phyloP scores from a whole-genome alignment of 2,888 invertebrate genomes.

The Neocrepidodera transversa region DNA sequence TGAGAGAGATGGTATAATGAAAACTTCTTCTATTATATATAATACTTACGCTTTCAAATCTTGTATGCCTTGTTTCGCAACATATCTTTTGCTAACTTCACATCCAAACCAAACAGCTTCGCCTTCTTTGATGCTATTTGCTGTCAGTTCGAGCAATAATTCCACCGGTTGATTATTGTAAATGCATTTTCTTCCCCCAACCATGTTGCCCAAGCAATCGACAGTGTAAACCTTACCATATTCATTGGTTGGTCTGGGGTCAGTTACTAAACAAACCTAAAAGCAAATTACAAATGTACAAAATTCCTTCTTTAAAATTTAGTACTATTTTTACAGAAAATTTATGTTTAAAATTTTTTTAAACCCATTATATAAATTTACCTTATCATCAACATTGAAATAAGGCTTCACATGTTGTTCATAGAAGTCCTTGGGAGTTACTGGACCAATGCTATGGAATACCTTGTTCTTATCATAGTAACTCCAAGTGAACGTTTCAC shows the following conservation, averaged over 20 bases:
- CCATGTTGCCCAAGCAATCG: slow-evolving; percentile 87
- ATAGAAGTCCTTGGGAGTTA: slow-evolving; percentile 83
- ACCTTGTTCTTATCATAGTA: slow-evolving; percentile 84
- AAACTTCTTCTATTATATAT: too few species aligned
- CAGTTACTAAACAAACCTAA: slow-evolving; percentile 85
- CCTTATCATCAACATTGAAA: slow-evolving; percentile 83
- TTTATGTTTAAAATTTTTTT: too few species aligned
- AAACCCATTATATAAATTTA: too few species aligned
- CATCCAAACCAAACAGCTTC: slow-evolving; percentile 95
- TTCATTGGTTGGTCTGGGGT: slow-evolving; percentile 81
- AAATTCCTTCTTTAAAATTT: too few species aligned
- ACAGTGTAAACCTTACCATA: slow-evolving; percentile 84
- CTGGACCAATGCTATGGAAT: slow-evolving; percentile 76
- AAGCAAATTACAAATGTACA: slow-evolving; percentile 14
- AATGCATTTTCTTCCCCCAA: slow-evolving; percentile 78
- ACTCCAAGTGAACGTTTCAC: slow-evolving; percentile 80
- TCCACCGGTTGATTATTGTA: slow-evolving; percentile 91
- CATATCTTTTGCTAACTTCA: slow-evolving; percentile 83
- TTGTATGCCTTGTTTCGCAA: slow-evolving; percentile 78
- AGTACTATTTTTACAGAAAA: too few species aligned
- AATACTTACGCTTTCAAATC: slow-evolving; percentile 79
- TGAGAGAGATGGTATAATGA: too few species aligned
- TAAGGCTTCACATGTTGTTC: slow-evolving; percentile 76
- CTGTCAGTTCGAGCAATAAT: slow-evolving; percentile 75
- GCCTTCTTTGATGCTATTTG: slow-evolving; percentile 77